Evolutionary conservation across 2,888 invertebrate genomes (phyloP), one percentile per base, ranked within the genome.

Genomic region (Arctia plantaginis): DNA sequence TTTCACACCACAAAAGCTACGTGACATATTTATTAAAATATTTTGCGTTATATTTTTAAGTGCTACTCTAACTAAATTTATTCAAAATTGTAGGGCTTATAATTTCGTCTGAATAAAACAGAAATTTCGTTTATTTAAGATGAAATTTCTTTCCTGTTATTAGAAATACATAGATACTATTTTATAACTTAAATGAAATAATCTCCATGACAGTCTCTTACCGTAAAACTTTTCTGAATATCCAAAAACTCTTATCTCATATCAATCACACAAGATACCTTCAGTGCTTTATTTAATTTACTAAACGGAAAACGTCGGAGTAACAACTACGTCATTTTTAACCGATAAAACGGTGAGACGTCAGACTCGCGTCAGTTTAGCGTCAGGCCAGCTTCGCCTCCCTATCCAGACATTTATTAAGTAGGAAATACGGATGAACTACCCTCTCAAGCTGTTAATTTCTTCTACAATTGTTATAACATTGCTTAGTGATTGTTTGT

Each of bases 361-460:
- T 92, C 94, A 90, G 80, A 78, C 88, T 79, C 83, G 76, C 84
- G 93, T 94, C 94, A 89, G 91, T 91, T 94, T 94, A 94, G 84
- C 86, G 93, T 94, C 94, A 89, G 83, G 79, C 82, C 84, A 83
- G 83, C 83, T 85, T 83, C 84, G 74, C 81, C 81, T 86, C 82
- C 80, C 81, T 85, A 76, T 85, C 86, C 82, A 85, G 92, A 93
- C 93, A 87, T 91, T 93, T 93, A 94, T 92, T 91, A 92, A 93
- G 89, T 90, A 91, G 89, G 88, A 91, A 90, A 90, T 89, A 90
- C 88, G 88, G 86, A 89, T 85, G 84, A 84, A 86, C 88, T 80
- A 80, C 75, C 81, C 82, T 82, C 81, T 72, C 82, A 73, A 80
- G 74, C 77, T 83, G 80, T 84, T 78, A 85, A 89, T 82, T 88